phyloP scores from a whole-genome alignment of 1,140 invertebrate genomes.

The Oedothorax gibbosus region DNA sequence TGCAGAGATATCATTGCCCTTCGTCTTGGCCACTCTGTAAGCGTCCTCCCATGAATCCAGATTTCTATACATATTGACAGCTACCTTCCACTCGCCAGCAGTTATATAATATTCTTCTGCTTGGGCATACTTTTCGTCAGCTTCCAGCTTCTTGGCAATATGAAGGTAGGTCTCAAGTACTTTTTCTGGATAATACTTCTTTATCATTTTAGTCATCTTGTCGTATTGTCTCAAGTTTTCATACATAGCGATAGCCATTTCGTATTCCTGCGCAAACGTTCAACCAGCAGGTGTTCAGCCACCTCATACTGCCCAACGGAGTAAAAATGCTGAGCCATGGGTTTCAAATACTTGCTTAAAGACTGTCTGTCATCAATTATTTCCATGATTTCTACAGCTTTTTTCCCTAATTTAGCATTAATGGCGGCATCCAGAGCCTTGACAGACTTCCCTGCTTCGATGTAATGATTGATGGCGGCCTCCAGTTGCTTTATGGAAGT shows the following conservation, averaged over 20 bases:
- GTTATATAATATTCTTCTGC: conserved; percentile 94
- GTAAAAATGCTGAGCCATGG: conserved; percentile 80
- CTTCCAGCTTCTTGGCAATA: conserved; percentile 86
- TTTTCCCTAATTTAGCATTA: conserved; percentile 92
- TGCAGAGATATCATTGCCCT: conserved; percentile 82
- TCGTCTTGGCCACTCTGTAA: conserved; percentile 85
- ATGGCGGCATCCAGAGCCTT: conserved; percentile 93
- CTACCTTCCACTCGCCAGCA: conserved; percentile 87
- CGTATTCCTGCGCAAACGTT: conserved; percentile 87
- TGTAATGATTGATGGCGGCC: conserved; percentile 96
- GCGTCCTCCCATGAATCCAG: conserved; percentile 92
- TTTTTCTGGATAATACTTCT: conserved; percentile 84
- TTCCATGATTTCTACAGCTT: conserved; percentile 94
- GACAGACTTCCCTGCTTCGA: conserved; percentile 86
- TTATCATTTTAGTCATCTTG: conserved; percentile 86
- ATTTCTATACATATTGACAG: conserved; percentile 89
- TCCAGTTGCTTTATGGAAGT: conserved; percentile 86
- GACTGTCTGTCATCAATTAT: conserved; percentile 76
- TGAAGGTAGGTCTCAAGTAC: conserved; percentile 88
- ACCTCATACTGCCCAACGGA: conserved; percentile 78
- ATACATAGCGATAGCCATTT: conserved; percentile 97
- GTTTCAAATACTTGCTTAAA: conserved; percentile 75
- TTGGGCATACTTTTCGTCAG: conserved; percentile 83
- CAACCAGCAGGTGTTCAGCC: conserved; percentile 62
- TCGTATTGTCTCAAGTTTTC: conserved; percentile 84